phyloP scores from a whole-genome alignment of 2,888 invertebrate genomes.

The Spilosoma lubricipeda region DNA sequence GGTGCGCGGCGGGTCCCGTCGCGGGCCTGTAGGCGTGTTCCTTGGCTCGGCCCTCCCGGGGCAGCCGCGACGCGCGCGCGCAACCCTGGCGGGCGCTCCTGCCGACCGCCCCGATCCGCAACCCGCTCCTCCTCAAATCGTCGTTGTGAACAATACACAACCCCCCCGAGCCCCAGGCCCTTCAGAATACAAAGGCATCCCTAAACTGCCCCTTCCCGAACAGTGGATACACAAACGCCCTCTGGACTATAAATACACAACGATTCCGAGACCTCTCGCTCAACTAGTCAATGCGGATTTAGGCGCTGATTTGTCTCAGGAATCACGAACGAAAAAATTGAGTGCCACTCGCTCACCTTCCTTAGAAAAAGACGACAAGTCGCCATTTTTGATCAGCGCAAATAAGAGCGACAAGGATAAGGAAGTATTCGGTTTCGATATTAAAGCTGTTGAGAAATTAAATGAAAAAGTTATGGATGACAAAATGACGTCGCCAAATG shows the following conservation, averaged over 20 bases:
- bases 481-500: slow-evolving; percentile 61
- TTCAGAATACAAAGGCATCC: slow-evolving; percentile 64
- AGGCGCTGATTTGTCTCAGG: slow-evolving; percentile 70
- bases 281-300: slow-evolving; percentile 71
- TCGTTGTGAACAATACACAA: slow-evolving; percentile 56
- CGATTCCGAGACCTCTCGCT: slow-evolving; percentile 75
- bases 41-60: slow-evolving; percentile 36
- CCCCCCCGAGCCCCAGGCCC: slow-evolving; percentile 47
- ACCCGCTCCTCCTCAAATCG: slow-evolving; percentile 52
- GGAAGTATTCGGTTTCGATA: slow-evolving; percentile 79
- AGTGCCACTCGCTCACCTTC: slow-evolving; percentile 83
- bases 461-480: slow-evolving; percentile 61
- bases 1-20: slow-evolving; percentile 40
- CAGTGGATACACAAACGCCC: slow-evolving; percentile 81
- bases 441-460: slow-evolving; percentile 65
- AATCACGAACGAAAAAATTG: slow-evolving; percentile 73
- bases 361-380: slow-evolving; percentile 83
- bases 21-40: slow-evolving; percentile 22
- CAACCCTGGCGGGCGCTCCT: slow-evolving; percentile 52
- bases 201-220: slow-evolving; percentile 76
- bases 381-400: slow-evolving; percentile 72
- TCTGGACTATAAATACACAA: slow-evolving; percentile 74
- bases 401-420: slow-evolving; percentile 67
- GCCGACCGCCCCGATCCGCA: slow-evolving; percentile 47
- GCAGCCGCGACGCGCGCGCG: slow-evolving; percentile 49